Percentiles rank a stretch among this genome's conserved stretches.
phyloP scores from a whole-genome alignment of 1,140 invertebrate species.

The Drosophila parvula region DNA sequence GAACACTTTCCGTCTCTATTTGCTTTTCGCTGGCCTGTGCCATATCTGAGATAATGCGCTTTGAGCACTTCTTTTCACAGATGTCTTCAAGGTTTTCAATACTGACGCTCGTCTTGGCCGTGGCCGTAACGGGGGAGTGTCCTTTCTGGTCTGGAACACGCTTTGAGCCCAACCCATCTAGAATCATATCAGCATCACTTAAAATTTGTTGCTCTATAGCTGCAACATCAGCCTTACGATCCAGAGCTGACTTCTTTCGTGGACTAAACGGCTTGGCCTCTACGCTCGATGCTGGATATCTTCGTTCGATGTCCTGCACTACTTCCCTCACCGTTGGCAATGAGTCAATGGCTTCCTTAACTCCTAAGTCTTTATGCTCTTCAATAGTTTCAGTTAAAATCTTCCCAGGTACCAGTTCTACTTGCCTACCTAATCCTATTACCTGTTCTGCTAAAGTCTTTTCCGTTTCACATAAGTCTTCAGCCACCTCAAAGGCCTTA shows the following conservation, averaged over 20 bases:
- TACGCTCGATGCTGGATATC: conserved; percentile 50
- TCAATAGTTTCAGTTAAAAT: conserved; percentile 65
- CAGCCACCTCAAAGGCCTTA: conserved; percentile 73
- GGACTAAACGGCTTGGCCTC: conserved; percentile 75
- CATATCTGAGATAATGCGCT: conserved; percentile 59
- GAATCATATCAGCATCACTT: conserved; percentile 66
- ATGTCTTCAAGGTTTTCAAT: conserved; percentile 58
- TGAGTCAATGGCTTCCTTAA: conserved; percentile 54
- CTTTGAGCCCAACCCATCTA: conserved; percentile 50
- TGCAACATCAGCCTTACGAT: conserved; percentile 54
- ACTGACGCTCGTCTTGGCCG: conserved; percentile 33
- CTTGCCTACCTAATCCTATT: conserved; percentile 65
- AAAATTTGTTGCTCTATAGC: conserved; percentile 74
- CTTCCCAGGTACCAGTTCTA: conserved; percentile 65
- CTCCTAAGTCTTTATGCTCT: conserved; percentile 59
- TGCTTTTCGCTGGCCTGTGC: conserved; percentile 46
- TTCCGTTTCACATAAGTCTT: conserved; percentile 77
- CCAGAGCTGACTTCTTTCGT: conserved; percentile 46
- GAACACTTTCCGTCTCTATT: conserved; percentile 5
- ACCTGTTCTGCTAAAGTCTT: conserved; percentile 75
- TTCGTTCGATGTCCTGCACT: conserved; percentile 72
- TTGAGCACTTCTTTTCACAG: conserved; percentile 69
- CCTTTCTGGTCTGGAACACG: conserved; percentile 32
- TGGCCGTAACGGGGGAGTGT: conserved; percentile 41
- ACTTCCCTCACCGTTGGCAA: conserved; percentile 72